phyloP scores from a whole-genome alignment of 2,888 invertebrate species.

The Caenorhabditis uteleia region DNA sequence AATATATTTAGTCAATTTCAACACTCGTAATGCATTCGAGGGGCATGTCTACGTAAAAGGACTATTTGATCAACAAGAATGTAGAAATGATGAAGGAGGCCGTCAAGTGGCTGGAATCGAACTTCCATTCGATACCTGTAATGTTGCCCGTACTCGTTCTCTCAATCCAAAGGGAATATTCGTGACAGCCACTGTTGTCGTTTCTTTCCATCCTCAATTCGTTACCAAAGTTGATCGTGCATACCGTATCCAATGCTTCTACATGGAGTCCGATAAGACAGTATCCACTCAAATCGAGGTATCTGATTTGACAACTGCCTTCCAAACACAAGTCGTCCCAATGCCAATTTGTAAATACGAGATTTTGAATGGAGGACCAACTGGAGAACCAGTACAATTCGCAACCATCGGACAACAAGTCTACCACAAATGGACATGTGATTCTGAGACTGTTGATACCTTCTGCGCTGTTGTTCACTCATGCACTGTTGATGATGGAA shows the following conservation, averaged over 20 bases:
- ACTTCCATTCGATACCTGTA: constrained; percentile 66
- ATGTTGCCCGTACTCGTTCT: constrained; percentile 64
- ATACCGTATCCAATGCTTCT: constrained; percentile 68
- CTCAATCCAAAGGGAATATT: constrained; percentile 69
- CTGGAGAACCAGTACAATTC: constrained; percentile 61
- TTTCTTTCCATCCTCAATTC: constrained; percentile 69
- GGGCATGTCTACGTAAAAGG: constrained; percentile 63
- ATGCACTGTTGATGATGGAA: constrained; percentile 65
- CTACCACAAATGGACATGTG: constrained; percentile 65
- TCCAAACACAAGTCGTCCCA: constrained; percentile 65
- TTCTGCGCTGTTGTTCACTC: constrained; percentile 67
- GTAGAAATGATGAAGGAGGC: constrained; percentile 48
- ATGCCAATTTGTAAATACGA: constrained; percentile 68
- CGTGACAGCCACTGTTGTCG: constrained; percentile 68
- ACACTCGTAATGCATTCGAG: constrained; percentile 57
- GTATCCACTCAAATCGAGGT: constrained; percentile 62
- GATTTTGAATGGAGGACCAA: constrained; percentile 63
- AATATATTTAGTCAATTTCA: constrained; percentile 48
- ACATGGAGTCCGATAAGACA: constrained; percentile 68
- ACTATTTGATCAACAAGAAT: constrained; percentile 52
- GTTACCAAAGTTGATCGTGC: constrained; percentile 65
- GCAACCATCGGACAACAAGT: constrained; percentile 65
- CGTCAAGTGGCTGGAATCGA: constrained; percentile 66
- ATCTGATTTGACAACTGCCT: constrained; percentile 65
- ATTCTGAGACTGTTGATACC: constrained; percentile 63